phyloP scores from a whole-genome alignment of 1,140 invertebrate species.

The Zelostemma sp. region DNA sequence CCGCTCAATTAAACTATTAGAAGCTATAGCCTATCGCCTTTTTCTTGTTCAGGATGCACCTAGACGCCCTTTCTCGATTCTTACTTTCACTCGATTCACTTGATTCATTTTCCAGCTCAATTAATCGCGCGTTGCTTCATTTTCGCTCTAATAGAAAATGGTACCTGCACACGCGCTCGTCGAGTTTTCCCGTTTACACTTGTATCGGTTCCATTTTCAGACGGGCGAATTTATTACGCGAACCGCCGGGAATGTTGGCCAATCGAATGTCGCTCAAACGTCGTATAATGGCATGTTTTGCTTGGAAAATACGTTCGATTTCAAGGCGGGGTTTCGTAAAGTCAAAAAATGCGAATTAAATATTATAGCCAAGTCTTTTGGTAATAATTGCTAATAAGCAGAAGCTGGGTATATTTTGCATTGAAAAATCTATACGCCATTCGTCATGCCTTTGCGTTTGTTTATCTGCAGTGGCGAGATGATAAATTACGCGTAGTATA shows the following conservation, averaged over 20 bases:
- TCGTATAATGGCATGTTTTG: background rate
- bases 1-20: constrained; percentile 61
- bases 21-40: constrained; percentile 9
- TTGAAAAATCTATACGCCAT: too few species aligned
- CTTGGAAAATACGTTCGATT: background rate
- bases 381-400: too few species aligned
- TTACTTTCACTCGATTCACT: constrained; percentile 37
- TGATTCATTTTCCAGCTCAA: constrained; percentile 35
- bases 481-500: background rate
- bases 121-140: constrained; percentile 37
- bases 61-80: constrained; percentile 19
- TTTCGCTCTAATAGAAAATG: constrained; percentile 19
- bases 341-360: background rate
- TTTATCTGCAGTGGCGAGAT: too few species aligned
- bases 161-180: constrained; percentile 3
- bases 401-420: too few species aligned
- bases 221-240: background rate
- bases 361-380: background rate
- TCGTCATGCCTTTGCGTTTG: too few species aligned
- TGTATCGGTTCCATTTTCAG: background rate
- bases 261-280: background rate
- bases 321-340: background rate
- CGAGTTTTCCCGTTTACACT: constrained; percentile 10
- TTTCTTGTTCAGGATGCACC: constrained; percentile 19
- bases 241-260: background rate